Conservation (phyloP, 2,797 vertebrate genomes). For the Fratercula arctica region DNA sequence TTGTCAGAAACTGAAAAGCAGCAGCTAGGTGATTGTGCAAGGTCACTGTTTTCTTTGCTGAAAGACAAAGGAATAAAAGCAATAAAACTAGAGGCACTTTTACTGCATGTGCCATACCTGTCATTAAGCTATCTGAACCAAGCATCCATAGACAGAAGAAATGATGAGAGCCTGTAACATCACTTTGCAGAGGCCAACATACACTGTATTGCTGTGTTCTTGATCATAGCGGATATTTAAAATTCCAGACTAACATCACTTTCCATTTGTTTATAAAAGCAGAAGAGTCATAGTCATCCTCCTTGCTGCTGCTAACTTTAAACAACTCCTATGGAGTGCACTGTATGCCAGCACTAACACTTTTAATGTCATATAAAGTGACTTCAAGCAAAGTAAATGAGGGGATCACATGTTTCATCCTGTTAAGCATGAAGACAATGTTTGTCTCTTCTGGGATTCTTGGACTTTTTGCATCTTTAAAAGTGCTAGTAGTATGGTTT, state of each 20-base stretch:
- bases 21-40: background rate
- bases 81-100: background rate
- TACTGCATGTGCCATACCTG: background rate
- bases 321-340: background rate
- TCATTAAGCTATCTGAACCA: background rate
- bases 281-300: background rate
- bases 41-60: background rate
- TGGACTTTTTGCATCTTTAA: background rate
- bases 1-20: conserved; percentile 8
- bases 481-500: background rate
- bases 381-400: background rate
- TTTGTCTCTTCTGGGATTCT: background rate
- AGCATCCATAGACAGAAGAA: background rate
- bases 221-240: background rate
- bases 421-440: background rate
- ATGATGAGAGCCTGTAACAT: background rate
- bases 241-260: background rate
- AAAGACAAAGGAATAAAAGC: background rate
- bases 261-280: background rate
- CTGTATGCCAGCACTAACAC: fast-evolving
- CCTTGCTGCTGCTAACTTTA: background rate
- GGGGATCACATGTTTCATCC: background rate
- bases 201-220: background rate
- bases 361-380: background rate
- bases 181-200: background rate